Base-by-base conservation (phyloP, 2,888 invertebrate genomes). In the Liopterus haemorrhoidalis region DNA sequence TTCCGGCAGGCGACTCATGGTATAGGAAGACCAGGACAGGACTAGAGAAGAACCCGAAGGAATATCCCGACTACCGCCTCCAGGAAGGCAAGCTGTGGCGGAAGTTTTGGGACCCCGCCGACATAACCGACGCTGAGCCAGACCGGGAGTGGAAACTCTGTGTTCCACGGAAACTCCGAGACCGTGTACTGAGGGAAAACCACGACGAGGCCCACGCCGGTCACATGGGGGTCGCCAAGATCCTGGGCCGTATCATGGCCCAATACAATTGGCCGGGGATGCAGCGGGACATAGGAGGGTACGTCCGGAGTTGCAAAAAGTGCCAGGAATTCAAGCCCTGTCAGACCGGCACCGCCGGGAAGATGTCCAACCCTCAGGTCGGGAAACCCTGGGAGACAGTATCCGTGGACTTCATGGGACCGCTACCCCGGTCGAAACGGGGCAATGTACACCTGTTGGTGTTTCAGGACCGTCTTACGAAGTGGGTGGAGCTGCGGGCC, bases 401-500 rank as follows among this genome's bases (percentile, higher is more conserved):
- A 2, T 14, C 48, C 0, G 27, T 41, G 1, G 55, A 56, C 25
- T 24, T 55, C 0, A 38, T 56, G 39, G 53, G 54, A 14, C 54
- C 54, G 3, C 39, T 51, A 5, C 54, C 50, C 1, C 33, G 49
- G 3, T 46, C 50, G 9, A 28, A 19, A 3, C 18, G 32, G 25
- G 51, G 53, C 1, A 39, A 49, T 21, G 30, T 25, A 6, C 47
- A 41, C 21, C 35, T 54, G 9, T 37, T 57, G n/a, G 54, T 54
- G 6, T 51, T 55, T 8, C 50, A 53, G 9, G 59, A 58, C 31
- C 47, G 52, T 11, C 53, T 57, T 27, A 51, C 51, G 2, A 57
- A 55, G 38, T 53, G 50, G 50, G 42, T 51, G 0, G 53, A 57
- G 22, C 40, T 53, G 2, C 22, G 39, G 9, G 52, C 57, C 0